Conservation (phyloP, 2,888 invertebrate genomes). For the Conops quadrifasciatus region DNA sequence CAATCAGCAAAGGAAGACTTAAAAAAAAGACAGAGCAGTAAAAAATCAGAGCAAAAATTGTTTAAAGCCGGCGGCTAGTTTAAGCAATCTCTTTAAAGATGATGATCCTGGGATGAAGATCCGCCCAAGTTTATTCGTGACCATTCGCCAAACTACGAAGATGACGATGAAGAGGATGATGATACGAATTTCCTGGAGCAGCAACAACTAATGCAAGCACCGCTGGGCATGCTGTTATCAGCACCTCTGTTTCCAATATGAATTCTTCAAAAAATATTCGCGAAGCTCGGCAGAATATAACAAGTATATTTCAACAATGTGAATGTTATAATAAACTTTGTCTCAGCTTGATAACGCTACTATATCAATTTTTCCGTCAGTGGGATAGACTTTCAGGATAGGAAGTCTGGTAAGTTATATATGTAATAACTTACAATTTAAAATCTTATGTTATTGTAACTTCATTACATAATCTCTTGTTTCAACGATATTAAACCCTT, state of each 20-base stretch:
- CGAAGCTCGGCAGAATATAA: neutral
- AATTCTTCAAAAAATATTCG: neutral
- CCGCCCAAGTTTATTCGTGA: constrained; percentile 56
- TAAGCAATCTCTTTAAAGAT: too few relatives aligned
- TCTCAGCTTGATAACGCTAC: constrained; percentile 56
- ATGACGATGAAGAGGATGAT: constrained; percentile 49
- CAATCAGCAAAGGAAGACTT: constrained; percentile 46
- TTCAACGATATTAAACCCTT: too few relatives aligned
- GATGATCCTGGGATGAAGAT: too few relatives aligned
- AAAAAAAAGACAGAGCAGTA: neutral
- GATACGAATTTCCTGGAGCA: constrained; percentile 13
- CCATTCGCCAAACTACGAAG: constrained; percentile 51
- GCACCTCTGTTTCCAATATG: neutral
- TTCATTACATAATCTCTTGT: too few relatives aligned
- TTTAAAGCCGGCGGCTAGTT: too few relatives aligned
- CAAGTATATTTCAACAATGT: constrained; percentile 42
- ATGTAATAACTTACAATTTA: neutral
- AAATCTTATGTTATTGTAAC: constrained; percentile 7
- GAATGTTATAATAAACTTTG: constrained; percentile 60
- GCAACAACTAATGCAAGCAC: constrained; percentile 9
- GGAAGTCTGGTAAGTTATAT: constrained; percentile 43
- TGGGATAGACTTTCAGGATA: constrained; percentile 52
- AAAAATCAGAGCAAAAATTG: too few relatives aligned
- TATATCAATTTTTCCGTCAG: constrained; percentile 58
- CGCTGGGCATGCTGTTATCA: neutral